These are phyloP conservation scores for Schlechtendalia chinensis DNA, from an alignment of 1,140 invertebrate genomes.

Conservation along the genomic window DNA sequence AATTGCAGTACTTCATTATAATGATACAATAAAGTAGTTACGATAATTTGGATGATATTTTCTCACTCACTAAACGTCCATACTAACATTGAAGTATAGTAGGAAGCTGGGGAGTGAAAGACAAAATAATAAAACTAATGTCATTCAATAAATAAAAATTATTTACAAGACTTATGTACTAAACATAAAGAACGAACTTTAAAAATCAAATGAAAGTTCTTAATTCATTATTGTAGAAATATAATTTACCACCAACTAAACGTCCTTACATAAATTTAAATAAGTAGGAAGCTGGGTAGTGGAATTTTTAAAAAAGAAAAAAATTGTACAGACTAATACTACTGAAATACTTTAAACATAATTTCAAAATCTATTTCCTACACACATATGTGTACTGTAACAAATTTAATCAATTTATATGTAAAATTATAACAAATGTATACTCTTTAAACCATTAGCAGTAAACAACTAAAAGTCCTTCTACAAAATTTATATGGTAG, in stretches of 20 bases:
- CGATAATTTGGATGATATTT: conserved; percentile 29
- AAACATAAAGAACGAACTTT: not conserved
- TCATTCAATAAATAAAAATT: not conserved
- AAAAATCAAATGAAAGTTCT: conserved; percentile 7
- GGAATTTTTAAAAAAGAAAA: too few relatives aligned
- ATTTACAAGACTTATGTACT: not conserved
- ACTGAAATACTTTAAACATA: too few relatives aligned
- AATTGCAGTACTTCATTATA: conserved; percentile 14
- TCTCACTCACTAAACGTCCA: conserved; percentile 21
- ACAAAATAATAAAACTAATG: not conserved
- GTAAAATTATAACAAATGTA: too few relatives aligned
- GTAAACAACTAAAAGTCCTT: not conserved
- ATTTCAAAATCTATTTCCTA: too few relatives aligned
- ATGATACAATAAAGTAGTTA: not conserved
- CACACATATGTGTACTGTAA: too few relatives aligned
- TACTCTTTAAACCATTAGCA: too few relatives aligned
- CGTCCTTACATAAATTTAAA: not conserved
- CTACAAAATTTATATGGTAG: not conserved
- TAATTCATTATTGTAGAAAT: not conserved
- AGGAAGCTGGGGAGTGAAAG: conserved; percentile 20
- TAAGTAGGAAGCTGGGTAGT: conserved; percentile 2
- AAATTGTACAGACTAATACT: too few relatives aligned
- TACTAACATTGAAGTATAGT: not conserved
- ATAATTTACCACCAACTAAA: conserved; percentile 13
- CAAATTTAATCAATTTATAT: too few relatives aligned